Percentiles rank a stretch among this genome's conserved stretches.
Conservation (phyloP, 2,888 invertebrate genomes). For the Alentia gelatinosa region DNA sequence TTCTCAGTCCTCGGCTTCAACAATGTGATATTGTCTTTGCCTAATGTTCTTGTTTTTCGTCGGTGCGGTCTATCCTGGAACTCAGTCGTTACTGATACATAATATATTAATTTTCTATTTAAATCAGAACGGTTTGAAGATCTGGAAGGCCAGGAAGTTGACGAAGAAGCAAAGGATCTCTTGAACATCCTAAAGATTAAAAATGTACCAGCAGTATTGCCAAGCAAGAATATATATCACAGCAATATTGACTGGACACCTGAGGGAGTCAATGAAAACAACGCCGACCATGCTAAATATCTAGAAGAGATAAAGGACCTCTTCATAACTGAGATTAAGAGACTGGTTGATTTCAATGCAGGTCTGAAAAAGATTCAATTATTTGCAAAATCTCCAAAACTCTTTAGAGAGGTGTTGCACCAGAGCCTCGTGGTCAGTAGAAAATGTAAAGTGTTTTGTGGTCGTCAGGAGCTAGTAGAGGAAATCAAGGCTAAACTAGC, state of each 20-base stretch:
- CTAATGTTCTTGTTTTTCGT: too few relatives aligned
- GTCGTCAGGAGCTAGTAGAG: neutral
- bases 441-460: neutral
- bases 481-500: neutral
- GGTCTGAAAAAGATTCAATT: neutral
- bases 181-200: constrained; percentile 65
- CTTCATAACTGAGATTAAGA: neutral
- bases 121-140: constrained; percentile 19
- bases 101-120: neutral
- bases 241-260: constrained; percentile 68
- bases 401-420: neutral
- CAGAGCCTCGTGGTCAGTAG: neutral
- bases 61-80: too few relatives aligned
- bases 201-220: constrained; percentile 64
- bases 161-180: constrained; percentile 67
- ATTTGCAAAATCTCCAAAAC: neutral
- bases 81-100: neutral
- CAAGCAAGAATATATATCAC: constrained; percentile 62
- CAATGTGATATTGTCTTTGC: too few relatives aligned
- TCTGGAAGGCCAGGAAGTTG: constrained; percentile 59
- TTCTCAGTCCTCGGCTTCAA: too few relatives aligned
- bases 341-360: neutral
- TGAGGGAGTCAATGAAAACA: constrained; percentile 61
- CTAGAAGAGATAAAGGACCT: neutral
- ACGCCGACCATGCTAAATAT: constrained; percentile 49